Evolutionary conservation across 2,797 vertebrate genomes (phyloP).

Genomic region (Epinephelus awoara): DNA sequence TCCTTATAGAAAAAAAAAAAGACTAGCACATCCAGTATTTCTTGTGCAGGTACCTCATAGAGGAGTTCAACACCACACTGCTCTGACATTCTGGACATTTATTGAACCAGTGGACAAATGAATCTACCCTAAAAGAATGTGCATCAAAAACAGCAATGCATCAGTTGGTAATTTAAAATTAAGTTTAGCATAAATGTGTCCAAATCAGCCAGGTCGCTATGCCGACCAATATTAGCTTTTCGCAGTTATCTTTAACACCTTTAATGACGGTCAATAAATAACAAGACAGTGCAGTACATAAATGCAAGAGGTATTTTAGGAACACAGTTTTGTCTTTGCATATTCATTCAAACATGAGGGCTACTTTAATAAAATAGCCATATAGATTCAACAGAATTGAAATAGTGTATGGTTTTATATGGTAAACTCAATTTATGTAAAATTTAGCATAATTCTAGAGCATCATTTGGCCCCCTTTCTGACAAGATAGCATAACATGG

Average conservation of each 20-base stretch:
- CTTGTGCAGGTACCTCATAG: not conserved
- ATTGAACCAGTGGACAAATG: not conserved
- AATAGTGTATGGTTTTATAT: too few species aligned
- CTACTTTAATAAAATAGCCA: too few species aligned
- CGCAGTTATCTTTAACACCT: not conserved
- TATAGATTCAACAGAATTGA: too few species aligned
- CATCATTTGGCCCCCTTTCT: too few species aligned
- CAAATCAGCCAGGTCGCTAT: not conserved
- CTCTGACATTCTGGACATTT: conserved; percentile 1
- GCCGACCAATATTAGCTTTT: not conserved
- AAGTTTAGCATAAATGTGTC: not conserved
- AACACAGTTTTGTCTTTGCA: not conserved
- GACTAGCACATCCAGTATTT: not conserved
- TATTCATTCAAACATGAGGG: too few species aligned
- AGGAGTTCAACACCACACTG: not conserved
- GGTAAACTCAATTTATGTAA: too few species aligned
- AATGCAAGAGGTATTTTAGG: not conserved
- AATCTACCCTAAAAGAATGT: not conserved
- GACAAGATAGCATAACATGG: too few species aligned
- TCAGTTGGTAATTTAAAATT: not conserved
- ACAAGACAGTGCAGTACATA: not conserved
- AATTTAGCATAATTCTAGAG: too few species aligned
- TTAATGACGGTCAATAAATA: not conserved
- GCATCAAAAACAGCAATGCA: not conserved
- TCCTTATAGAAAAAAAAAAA: not conserved